Conservation (phyloP, 1,140 invertebrate genomes). For the Ips typographus region DNA sequence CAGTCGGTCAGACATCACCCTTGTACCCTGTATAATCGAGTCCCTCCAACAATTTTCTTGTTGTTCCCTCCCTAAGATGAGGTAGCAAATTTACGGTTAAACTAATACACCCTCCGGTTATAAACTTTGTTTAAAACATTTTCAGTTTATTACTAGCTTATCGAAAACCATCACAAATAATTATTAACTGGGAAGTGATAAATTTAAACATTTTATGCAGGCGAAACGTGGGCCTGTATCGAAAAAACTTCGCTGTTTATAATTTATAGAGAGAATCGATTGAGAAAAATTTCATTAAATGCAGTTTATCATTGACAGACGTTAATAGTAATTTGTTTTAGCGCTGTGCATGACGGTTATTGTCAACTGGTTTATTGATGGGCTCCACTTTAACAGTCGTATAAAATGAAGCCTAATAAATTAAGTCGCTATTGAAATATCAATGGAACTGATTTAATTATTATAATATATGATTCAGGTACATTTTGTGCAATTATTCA, state of each 20-base stretch:
- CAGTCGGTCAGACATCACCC: slow-evolving; percentile 25
- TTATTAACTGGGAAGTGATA: not conserved
- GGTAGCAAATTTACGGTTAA: slow-evolving; percentile 20
- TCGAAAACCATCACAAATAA: not conserved
- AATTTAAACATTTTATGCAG: slow-evolving; percentile 1
- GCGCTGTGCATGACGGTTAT: slow-evolving; percentile 30
- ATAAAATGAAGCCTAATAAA: slow-evolving; percentile 26
- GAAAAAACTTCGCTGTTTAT: slow-evolving; percentile 29
- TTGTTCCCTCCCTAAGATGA: slow-evolving; percentile 27
- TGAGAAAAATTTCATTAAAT: slow-evolving; percentile 26
- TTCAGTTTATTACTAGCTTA: no score
- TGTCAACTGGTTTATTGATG: slow-evolving; percentile 30
- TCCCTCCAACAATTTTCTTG: slow-evolving; percentile 29
- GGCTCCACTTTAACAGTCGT: slow-evolving; percentile 24
- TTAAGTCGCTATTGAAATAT: slow-evolving; percentile 22
- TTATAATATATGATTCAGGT: slow-evolving; percentile 20
- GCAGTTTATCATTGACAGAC: slow-evolving; percentile 30
- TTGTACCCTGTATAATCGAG: slow-evolving; percentile 21
- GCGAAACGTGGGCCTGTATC: not conserved
- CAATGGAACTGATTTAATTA: slow-evolving; percentile 15
- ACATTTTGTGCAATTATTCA: slow-evolving; percentile 13
- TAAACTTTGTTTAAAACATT: not conserved
- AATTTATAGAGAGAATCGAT: slow-evolving; percentile 29
- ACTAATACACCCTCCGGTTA: slow-evolving; percentile 12
- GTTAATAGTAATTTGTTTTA: slow-evolving; percentile 35